phyloP scores from a whole-genome alignment of 2,888 invertebrate species.

The Lamellibrachia satsuma region DNA sequence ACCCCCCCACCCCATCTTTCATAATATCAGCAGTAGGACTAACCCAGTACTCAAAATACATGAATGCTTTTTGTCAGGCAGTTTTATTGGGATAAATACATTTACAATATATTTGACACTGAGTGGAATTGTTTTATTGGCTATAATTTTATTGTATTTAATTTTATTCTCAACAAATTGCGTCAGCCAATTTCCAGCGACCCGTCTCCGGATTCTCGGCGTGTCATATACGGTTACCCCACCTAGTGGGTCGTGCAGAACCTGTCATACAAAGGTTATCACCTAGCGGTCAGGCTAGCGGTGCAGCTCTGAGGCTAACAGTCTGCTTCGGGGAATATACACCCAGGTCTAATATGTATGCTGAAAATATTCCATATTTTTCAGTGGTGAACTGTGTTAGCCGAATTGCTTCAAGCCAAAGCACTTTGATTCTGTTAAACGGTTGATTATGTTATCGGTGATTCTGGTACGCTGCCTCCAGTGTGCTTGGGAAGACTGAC shows the following conservation, averaged over 20 bases:
- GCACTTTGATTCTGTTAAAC: no score
- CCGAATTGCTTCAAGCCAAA: no score
- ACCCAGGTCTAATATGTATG: background rate
- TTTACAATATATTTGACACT: background rate
- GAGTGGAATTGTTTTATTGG: background rate
- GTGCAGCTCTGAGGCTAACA: background rate
- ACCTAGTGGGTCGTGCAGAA: background rate
- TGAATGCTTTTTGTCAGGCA: background rate
- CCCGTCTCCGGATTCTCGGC: background rate
- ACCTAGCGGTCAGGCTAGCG: background rate
- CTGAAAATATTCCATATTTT: background rate
- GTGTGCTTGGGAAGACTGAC: background rate
- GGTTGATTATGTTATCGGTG: no score
- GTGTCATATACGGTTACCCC: background rate
- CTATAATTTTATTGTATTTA: no score
- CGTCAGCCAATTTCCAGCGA: background rate
- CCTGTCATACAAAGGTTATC: background rate
- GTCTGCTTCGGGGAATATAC: background rate
- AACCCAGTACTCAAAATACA: background rate
- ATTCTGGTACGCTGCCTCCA: no score
- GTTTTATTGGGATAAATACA: background rate
- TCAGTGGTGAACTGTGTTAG: background rate
- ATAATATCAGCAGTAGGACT: no score
- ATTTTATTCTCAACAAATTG: background rate
- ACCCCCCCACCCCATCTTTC: no score